phyloP scores from a whole-genome alignment of 2,113 vertebrate genomes.

The Nematolebias whitei region DNA sequence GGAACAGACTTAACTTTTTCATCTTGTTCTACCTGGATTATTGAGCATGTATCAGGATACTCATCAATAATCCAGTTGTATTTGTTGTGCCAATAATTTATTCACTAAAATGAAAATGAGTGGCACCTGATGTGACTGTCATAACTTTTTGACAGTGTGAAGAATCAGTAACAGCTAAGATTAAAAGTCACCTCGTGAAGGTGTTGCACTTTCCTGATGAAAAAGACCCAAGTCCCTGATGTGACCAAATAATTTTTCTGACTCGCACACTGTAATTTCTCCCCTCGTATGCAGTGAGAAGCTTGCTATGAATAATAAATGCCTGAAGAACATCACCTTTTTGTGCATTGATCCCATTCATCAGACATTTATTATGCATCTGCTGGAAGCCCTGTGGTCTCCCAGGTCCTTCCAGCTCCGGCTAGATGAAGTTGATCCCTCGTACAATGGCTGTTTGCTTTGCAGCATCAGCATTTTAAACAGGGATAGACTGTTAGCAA shows the following conservation, averaged over 20 bases:
- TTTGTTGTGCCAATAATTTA: not conserved
- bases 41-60: too few relatives aligned
- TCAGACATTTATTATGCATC: slow-evolving; percentile 12
- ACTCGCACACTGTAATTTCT: slow-evolving; percentile 22
- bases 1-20: too few relatives aligned
- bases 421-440: not conserved
- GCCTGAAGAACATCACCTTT: slow-evolving; percentile 15
- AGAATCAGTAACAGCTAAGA: not conserved
- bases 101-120: slow-evolving; percentile 7
- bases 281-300: slow-evolving; percentile 14
- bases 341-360: slow-evolving; percentile 18
- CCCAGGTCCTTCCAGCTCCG: slow-evolving; percentile 6
- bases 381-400: not conserved
- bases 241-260: slow-evolving; percentile 7
- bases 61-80: not conserved
- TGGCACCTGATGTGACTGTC: not conserved
- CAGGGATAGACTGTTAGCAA: not conserved
- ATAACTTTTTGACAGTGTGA: not conserved
- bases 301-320: slow-evolving; percentile 21
- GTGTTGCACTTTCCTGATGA: slow-evolving; percentile 7
- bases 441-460: not conserved
- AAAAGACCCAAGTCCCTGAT: not conserved
- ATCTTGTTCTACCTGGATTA: too few relatives aligned
- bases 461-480: not conserved
- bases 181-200: not conserved